phyloP scores from a whole-genome alignment of 2,888 invertebrate genomes.

The Andrena praecox region DNA sequence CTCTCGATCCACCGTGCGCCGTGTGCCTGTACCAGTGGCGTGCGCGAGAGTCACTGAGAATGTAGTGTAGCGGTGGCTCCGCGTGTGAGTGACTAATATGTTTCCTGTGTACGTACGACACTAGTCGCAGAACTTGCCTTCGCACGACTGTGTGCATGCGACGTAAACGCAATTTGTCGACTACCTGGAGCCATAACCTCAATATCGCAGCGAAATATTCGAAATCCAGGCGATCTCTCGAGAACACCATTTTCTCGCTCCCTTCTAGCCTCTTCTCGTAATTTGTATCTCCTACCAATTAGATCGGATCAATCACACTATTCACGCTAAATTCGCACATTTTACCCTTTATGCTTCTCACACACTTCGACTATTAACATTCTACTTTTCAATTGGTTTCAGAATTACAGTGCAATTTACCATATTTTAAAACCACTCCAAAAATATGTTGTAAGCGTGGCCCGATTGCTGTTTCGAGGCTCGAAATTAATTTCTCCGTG shows the following conservation, averaged over 20 bases:
- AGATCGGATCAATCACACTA: background rate
- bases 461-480: slow-evolving; percentile 35
- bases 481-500: background rate
- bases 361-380: slow-evolving; percentile 14
- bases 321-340: slow-evolving; percentile 4
- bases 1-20: slow-evolving; percentile 78
- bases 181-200: slow-evolving; percentile 73
- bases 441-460: background rate
- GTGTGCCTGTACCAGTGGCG: slow-evolving; percentile 75
- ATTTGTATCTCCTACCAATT: background rate
- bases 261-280: background rate
- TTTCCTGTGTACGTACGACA: slow-evolving; percentile 59
- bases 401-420: slow-evolving; percentile 9
- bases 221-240: background rate
- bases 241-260: background rate
- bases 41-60: slow-evolving; percentile 72
- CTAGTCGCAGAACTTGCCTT: slow-evolving; percentile 52
- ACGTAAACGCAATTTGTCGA: slow-evolving; percentile 63
- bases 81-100: slow-evolving; percentile 59
- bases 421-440: background rate
- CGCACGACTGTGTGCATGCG: slow-evolving; percentile 54
- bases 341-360: slow-evolving; percentile 8
- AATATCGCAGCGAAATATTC: slow-evolving; percentile 43
- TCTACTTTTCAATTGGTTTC: slow-evolving; percentile 7
- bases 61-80: slow-evolving; percentile 64